Conservation (phyloP, 2,113 vertebrate species). For the Camelus dromedarius region DNA sequence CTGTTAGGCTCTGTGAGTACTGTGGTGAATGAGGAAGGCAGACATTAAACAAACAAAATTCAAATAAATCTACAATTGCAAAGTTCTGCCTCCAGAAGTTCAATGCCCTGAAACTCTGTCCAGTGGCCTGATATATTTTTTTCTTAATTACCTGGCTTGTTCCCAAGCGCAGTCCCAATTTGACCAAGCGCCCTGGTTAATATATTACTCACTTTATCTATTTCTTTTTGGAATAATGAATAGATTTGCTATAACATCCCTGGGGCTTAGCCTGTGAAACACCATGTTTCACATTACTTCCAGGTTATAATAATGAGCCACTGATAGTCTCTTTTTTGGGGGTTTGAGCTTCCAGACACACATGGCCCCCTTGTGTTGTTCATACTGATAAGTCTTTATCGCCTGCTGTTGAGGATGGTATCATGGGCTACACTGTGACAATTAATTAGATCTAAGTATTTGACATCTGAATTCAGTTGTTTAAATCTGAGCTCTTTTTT, state of each 20-base stretch:
- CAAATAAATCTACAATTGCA: constrained; percentile 46
- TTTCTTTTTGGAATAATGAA: background rate
- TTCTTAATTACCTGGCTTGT: background rate
- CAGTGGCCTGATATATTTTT: background rate
- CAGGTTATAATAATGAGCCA: constrained; percentile 31
- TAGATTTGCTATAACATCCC: background rate
- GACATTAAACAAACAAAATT: constrained; percentile 39
- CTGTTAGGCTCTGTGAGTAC: constrained; percentile 8
- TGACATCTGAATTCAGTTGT: constrained; percentile 25
- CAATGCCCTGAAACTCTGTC: background rate
- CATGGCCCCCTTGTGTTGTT: background rate
- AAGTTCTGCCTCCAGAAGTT: constrained; percentile 14
- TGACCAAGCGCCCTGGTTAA: background rate
- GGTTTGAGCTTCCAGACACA: background rate
- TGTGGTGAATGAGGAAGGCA: constrained; percentile 5
- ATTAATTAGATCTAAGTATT: background rate
- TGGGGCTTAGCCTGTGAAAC: background rate
- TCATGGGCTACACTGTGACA: background rate
- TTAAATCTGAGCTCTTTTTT: constrained; percentile 2
- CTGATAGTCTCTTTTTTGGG: background rate
- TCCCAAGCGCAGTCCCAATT: background rate
- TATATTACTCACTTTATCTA: background rate
- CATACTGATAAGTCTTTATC: background rate
- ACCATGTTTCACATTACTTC: background rate
- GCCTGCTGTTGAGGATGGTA: background rate